These are phyloP conservation scores for Myrmophylax atrothorax DNA, from an alignment of 2,113 vertebrate genomes.

Conservation along the genomic window DNA sequence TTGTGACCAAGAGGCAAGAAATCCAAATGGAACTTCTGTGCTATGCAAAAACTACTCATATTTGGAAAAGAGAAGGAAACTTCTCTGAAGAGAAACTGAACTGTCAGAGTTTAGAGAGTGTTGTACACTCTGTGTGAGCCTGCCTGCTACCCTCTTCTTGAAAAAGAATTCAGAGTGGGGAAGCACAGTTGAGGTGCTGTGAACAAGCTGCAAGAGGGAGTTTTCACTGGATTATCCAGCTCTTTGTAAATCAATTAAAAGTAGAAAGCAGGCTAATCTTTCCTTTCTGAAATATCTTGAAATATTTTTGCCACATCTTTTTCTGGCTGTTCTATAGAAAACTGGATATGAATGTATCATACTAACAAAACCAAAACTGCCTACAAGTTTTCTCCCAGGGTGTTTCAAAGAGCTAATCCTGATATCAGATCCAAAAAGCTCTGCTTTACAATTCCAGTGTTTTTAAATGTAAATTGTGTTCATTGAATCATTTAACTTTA, in stretches of 20 bases:
- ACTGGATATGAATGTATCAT: not conserved
- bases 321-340: not conserved
- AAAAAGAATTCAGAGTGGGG: not conserved
- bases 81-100: not conserved
- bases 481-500: constrained; percentile 48
- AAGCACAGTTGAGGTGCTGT: not conserved
- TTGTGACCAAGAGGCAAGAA: not conserved
- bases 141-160: not conserved
- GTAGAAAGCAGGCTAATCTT: constrained; percentile 18
- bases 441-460: not conserved
- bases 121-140: not conserved
- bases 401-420: constrained; percentile 55
- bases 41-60: not conserved
- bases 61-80: not conserved
- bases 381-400: not conserved
- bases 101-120: not conserved
- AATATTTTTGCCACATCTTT: constrained; percentile 22
- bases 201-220: not conserved
- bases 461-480: constrained; percentile 70
- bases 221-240: not conserved
- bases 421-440: constrained; percentile 31
- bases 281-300: constrained; percentile 51
- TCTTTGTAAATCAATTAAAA: constrained; percentile 55
- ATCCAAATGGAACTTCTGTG: constrained; percentile 2
- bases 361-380: not conserved